Percentiles rank a stretch among this genome's conserved stretches.
Evolutionary conservation across 2,797 vertebrate genomes (phyloP).

Genomic region (Luscinia luscinia): DNA sequence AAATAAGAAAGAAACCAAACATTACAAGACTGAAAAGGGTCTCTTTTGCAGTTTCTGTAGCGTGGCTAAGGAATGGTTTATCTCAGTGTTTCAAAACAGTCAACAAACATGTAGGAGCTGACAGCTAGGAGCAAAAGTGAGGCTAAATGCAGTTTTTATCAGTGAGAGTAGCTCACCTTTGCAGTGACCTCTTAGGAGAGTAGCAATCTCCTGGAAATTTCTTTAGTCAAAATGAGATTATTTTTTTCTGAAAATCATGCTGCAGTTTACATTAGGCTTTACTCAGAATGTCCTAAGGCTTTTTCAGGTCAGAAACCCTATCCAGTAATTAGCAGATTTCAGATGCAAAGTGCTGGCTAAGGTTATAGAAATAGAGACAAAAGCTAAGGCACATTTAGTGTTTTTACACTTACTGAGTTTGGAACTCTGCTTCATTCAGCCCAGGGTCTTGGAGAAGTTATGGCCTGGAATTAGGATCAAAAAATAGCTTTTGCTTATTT

Average conservation of each 20-base stretch:
- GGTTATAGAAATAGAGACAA: not conserved
- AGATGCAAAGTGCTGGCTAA: not conserved
- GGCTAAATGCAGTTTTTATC: not conserved
- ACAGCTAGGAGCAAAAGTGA: not conserved
- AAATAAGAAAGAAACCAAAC: not conserved
- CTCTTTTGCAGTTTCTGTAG: not conserved
- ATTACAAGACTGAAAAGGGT: not conserved
- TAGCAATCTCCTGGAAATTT: not conserved
- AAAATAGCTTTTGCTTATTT: not conserved
- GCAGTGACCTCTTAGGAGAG: not conserved
- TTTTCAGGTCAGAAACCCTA: not conserved
- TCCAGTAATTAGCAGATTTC: not conserved
- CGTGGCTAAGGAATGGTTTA: not conserved
- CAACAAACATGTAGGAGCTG: not conserved
- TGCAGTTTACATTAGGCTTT: not conserved
- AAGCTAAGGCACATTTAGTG: rapidly evolving
- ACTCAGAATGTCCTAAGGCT: not conserved
- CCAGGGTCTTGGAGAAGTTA: not conserved
- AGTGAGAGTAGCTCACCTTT: not conserved
- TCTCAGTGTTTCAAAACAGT: not conserved
- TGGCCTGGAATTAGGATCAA: not conserved
- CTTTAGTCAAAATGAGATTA: not conserved
- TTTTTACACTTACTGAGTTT: not conserved
- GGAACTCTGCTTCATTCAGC: not conserved
- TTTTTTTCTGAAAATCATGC: not conserved